These are phyloP conservation scores for Bryconaethiops microstoma DNA, from an alignment of 2,797 vertebrate species.

Conservation along the genomic window DNA sequence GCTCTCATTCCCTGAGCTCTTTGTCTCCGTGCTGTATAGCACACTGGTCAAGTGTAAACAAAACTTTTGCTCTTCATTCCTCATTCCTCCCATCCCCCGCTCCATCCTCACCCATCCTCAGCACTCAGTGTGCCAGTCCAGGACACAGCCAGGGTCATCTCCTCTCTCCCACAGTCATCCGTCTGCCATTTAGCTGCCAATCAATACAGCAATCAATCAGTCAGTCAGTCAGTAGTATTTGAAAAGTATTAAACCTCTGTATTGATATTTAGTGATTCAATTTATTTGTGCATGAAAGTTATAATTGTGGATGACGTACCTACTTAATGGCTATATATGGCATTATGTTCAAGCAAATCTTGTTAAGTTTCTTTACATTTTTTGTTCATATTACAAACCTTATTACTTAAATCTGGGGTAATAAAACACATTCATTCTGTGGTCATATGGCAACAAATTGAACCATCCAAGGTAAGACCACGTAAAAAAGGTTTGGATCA, in stretches of 20 bases:
- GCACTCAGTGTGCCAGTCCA: conserved; percentile 90
- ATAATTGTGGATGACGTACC: no score
- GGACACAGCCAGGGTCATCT: conserved; percentile 91
- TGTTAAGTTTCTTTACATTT: not conserved
- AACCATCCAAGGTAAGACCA: no score
- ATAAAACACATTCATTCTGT: no score
- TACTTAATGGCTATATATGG: not conserved
- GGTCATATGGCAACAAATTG: no score
- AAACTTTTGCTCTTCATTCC: not conserved
- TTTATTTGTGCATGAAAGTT: no score
- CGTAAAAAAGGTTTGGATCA: no score
- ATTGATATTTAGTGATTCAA: no score
- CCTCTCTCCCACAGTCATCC: conserved; percentile 86
- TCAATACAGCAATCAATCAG: conserved; percentile 13
- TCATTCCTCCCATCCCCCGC: not conserved
- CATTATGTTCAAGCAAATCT: not conserved
- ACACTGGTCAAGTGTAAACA: no score
- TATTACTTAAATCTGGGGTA: no score
- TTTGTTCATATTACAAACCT: no score
- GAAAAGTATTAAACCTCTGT: not conserved
- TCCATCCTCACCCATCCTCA: conserved; percentile 86
- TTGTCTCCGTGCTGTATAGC: no score
- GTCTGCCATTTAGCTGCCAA: conserved; percentile 90
- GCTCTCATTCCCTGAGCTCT: no score
- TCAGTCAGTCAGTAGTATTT: conserved; percentile 6